Evolutionary conservation across 2,888 invertebrate genomes (phyloP), one percentile per base, ranked within the genome.

Genomic region (Melinaea menophilus): DNA sequence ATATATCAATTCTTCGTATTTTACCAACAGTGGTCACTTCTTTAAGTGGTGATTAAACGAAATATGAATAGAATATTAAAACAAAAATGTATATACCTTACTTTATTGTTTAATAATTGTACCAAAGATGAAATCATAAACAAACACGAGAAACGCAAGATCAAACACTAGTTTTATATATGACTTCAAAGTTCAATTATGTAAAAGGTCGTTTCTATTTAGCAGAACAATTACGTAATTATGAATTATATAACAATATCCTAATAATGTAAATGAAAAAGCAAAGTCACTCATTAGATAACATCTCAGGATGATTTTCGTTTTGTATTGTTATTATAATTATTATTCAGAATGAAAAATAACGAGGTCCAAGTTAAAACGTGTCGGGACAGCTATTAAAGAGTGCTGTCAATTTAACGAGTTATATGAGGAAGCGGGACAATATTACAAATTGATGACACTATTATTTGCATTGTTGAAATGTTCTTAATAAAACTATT

Each of bases 161-260:
- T 22, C 22, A 22, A 22, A 22, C 22, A 22, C 22, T 22, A 22
- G 22, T 22, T 1, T 22, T 22, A 22, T 22, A 13, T 48, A 80
- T 80, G 76, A 79, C 75, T 77, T 75, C 75, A 69, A 78, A 63
- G 74, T 78, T 78, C 37, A 37, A 37, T 2, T 2, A 37, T 37
- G 1, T 22, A 22, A 22, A 22, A 22, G 22, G 22, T 22, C 22
- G 22, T 22, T 22, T 22, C 22, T 22, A 22, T 69, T 74, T 75
- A 73, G 71, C 73, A 67, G 69, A 73, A 74, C 76, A 81, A 84
- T 85, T 81, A 82, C 81, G 74, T 69, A 66, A 73, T 77, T 74
- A 73, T 75, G 75, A 79, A 75, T 73, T 72, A 69, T 71, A 71
- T 67, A 70, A 74, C 73, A 75, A 72, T 70, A 67, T 9, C 45